Evolutionary conservation across 2,113 vertebrate species (phyloP).

Genomic region (Crotalus viridis): DNA sequence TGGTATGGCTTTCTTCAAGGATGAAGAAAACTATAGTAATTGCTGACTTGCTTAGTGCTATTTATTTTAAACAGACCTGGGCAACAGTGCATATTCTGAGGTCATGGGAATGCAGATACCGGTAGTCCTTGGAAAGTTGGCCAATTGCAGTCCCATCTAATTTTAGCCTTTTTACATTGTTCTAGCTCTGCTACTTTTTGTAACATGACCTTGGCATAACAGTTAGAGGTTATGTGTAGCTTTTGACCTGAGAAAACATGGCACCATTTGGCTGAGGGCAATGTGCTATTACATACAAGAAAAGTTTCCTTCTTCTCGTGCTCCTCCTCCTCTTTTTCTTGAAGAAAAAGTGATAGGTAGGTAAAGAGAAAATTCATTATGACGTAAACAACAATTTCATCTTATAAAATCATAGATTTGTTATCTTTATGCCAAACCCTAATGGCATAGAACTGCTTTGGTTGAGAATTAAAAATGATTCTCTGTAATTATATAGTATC

Average conservation of each 20-base stretch:
- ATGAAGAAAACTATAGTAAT: fast-evolving
- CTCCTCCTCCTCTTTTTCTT: not conserved
- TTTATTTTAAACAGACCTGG: not conserved
- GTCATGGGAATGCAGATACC: not conserved
- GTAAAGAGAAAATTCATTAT: fast-evolving
- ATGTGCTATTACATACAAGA: not conserved
- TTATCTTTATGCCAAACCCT: not conserved
- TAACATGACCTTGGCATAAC: not conserved
- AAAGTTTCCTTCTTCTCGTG: not conserved
- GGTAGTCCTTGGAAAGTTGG: not conserved
- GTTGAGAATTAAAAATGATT: not conserved
- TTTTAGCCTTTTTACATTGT: not conserved
- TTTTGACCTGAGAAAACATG: not conserved
- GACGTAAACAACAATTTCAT: fast-evolving
- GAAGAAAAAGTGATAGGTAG: not conserved
- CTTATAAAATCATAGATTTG: not conserved
- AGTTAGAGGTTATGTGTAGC: not conserved
- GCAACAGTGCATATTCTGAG: not conserved
- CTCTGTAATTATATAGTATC: not conserved
- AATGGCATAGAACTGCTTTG: not conserved
- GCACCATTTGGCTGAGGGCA: not conserved
- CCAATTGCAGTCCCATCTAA: not conserved
- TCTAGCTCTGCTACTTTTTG: not conserved
- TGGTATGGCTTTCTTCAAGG: fast-evolving
- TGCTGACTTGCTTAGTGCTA: not conserved